These are phyloP conservation scores for Bicyclus anynana DNA, from an alignment of 1,140 invertebrate genomes.

Conservation along the genomic window DNA sequence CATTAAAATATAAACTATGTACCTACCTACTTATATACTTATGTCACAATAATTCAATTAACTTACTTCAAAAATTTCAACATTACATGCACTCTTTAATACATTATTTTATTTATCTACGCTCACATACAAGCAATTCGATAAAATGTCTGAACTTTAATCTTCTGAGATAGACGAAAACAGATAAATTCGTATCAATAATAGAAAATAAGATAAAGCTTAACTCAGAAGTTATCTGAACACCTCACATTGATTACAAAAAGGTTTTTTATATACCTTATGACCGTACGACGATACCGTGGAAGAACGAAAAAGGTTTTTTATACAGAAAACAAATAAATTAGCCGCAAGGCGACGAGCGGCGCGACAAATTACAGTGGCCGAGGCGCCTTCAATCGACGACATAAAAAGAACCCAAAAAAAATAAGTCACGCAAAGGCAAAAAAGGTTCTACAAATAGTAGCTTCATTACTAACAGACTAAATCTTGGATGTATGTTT, in stretches of 20 bases:
- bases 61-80: no score
- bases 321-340: slow-evolving; percentile 10
- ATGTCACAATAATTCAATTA: no score
- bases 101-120: no score
- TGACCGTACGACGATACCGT: not conserved
- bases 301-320: slow-evolving; percentile 11
- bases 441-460: not conserved
- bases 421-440: slow-evolving; percentile 43
- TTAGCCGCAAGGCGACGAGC: slow-evolving; percentile 12
- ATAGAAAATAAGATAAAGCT: not conserved
- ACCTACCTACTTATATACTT: no score
- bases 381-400: slow-evolving; percentile 33
- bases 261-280: not conserved
- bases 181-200: not conserved
- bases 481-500: no score
- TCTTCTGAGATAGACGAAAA: no score
- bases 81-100: no score
- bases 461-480: no score
- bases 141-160: no score
- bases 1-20: no score
- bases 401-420: slow-evolving; percentile 29
- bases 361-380: slow-evolving; percentile 49
- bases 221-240: not conserved
- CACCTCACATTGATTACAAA: no score
- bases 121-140: no score